These are phyloP conservation scores for Phoxinus dragarum DNA, from an alignment of 2,797 vertebrate genomes.

Conservation along the genomic window DNA sequence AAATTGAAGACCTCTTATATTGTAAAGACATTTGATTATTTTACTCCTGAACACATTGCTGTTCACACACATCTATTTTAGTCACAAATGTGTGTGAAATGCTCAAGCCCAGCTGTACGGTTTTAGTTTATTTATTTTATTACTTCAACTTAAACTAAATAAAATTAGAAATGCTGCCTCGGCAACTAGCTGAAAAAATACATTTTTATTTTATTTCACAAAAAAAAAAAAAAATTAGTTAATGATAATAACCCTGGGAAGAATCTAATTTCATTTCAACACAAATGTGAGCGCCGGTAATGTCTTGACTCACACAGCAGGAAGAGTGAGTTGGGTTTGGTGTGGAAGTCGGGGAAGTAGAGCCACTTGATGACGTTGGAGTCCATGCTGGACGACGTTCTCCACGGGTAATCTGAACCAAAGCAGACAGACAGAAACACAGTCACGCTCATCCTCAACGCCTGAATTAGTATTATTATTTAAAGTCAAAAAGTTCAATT, in stretches of 20 bases:
- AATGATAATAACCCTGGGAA: not conserved
- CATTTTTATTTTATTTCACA: too few species aligned
- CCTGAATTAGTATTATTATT: too few species aligned
- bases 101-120: too few species aligned
- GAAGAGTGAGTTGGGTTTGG: conserved; percentile 88
- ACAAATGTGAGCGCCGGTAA: not conserved
- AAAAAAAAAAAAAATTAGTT: too few species aligned
- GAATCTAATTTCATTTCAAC: not conserved
- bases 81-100: too few species aligned
- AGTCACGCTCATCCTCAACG: not conserved
- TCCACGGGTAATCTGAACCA: conserved; percentile 91
- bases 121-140: not conserved
- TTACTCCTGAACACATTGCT: too few species aligned
- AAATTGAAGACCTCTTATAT: too few species aligned
- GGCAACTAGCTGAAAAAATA: not conserved
- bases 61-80: too few species aligned
- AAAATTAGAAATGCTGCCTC: not conserved
- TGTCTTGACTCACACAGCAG: conserved; percentile 86
- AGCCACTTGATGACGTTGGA: conserved; percentile 96
- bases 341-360: conserved; percentile 92
- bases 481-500: too few species aligned
- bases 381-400: conserved; percentile 84
- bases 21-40: too few species aligned
- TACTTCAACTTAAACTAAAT: too few species aligned
- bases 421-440: not conserved